These are phyloP conservation scores for Gymnocypris eckloni DNA, from an alignment of 2,797 vertebrate genomes.

Conservation along the genomic window DNA sequence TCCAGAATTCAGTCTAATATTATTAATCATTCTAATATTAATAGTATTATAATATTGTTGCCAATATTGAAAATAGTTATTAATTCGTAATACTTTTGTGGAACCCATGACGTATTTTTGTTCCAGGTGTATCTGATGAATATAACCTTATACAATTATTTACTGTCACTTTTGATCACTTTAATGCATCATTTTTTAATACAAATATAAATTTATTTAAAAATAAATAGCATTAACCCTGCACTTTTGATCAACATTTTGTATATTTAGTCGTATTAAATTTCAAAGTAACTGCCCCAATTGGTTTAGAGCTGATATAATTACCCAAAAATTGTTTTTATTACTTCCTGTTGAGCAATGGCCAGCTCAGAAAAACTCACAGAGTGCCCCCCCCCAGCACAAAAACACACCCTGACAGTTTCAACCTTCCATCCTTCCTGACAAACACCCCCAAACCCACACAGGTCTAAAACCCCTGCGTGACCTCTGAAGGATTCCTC, in stretches of 20 bases:
- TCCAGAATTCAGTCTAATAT: background rate
- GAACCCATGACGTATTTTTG: background rate
- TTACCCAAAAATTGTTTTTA: background rate
- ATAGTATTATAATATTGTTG: background rate
- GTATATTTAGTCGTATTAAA: background rate
- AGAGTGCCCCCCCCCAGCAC: background rate
- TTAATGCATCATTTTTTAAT: too few species aligned
- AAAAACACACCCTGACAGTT: background rate
- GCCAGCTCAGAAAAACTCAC: background rate
- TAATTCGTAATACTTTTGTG: background rate
- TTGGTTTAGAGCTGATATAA: background rate
- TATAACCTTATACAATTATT: background rate
- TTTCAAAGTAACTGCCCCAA: background rate
- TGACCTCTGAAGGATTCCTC: constrained; percentile 34
- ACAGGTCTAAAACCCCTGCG: background rate
- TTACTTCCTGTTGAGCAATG: background rate
- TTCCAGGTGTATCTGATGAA: background rate
- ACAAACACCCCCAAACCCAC: background rate
- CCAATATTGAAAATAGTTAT: background rate
- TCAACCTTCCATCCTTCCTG: background rate
- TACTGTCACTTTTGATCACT: background rate
- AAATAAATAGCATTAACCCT: background rate
- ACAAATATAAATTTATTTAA: background rate
- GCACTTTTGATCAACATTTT: background rate
- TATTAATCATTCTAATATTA: too few species aligned